Percentiles rank a stretch among this genome's conserved stretches.
Evolutionary conservation across 2,888 invertebrate species (phyloP).

Genomic region (Acanthosepion lycidas): DNA sequence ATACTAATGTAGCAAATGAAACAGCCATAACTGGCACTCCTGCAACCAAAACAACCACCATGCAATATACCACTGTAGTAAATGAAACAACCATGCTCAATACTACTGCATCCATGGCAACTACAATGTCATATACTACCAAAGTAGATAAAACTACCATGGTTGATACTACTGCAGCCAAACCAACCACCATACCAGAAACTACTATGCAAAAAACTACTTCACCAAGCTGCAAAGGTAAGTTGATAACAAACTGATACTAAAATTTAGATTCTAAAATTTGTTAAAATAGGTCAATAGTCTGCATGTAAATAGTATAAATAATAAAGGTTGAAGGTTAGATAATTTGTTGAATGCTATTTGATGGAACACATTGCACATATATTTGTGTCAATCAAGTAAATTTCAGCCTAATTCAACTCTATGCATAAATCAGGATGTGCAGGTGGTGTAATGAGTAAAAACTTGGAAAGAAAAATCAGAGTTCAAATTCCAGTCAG

Average conservation of each 20-base stretch:
- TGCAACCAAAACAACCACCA: neutral
- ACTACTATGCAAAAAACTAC: neutral
- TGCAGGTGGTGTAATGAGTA: too few relatives aligned
- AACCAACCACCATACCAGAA: neutral
- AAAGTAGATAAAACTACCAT: neutral
- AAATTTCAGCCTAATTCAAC: too few relatives aligned
- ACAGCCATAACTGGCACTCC: neutral
- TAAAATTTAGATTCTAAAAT: neutral
- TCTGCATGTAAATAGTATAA: too few relatives aligned
- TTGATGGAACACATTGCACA: neutral
- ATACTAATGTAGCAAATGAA: neutral
- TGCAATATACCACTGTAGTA: neutral
- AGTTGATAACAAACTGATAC: neutral
- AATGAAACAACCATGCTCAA: neutral
- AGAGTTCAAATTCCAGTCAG: too few relatives aligned
- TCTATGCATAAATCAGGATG: too few relatives aligned
- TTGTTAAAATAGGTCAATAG: too few relatives aligned
- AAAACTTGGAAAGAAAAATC: too few relatives aligned
- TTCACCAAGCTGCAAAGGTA: neutral
- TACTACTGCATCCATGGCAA: neutral
- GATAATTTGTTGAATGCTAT: too few relatives aligned
- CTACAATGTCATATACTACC: neutral
- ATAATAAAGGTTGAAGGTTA: too few relatives aligned
- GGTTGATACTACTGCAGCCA: neutral
- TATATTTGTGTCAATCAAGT: too few relatives aligned